Evolutionary conservation across 2,113 vertebrate species (phyloP), one percentile per base, ranked within the genome.

Genomic region (Poeciliopsis retropinna): DNA sequence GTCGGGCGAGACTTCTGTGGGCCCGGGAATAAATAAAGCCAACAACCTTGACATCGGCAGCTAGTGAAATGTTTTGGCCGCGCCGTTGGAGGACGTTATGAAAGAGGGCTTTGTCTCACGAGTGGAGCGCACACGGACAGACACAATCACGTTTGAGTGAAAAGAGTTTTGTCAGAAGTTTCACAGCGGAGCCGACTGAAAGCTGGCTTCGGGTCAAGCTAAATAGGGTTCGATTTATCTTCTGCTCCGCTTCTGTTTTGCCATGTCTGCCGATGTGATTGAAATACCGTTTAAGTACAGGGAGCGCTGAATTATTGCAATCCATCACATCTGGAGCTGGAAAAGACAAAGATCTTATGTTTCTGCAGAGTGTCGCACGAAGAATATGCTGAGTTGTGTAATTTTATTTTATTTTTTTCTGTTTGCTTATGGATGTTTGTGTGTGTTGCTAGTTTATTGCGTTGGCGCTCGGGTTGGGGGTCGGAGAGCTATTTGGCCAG

Each of bases 401-500:
- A 64, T 11, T 12, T 37, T 34, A 8, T 31, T 31, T 30, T 30
- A 0, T 30, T 2, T 37, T 32, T 47, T 31, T 67, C 17, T 27
- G 4, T 39, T 12, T 17, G 8, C 28, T 54, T n/a, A n/a, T 57
- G 51, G 51, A n/a, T 78, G 34, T 34, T 30, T 30, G n/a, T 71
- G 64, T 71, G 64, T 41, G 72, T 15, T 63, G 47, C 28, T 54
- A 3, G 34, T 78, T 83, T 74, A 17, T 77, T 76, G 80, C n/a
- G 41, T 60, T 63, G 6, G 61, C 1, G 34, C 3, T 74, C 9
- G 7, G 70, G 29, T 11, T 37, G 34, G 67, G 11, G 19, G 19
- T 44, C 5, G 44, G 29, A 5, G 31, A 9, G 79, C 87, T 92
- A 96, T 75, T 96, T 95, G 91, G 93, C 95, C 81, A 99, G 95